Base-by-base conservation (phyloP, 2,888 invertebrate species). In the Stenchaetothrips biformis region DNA sequence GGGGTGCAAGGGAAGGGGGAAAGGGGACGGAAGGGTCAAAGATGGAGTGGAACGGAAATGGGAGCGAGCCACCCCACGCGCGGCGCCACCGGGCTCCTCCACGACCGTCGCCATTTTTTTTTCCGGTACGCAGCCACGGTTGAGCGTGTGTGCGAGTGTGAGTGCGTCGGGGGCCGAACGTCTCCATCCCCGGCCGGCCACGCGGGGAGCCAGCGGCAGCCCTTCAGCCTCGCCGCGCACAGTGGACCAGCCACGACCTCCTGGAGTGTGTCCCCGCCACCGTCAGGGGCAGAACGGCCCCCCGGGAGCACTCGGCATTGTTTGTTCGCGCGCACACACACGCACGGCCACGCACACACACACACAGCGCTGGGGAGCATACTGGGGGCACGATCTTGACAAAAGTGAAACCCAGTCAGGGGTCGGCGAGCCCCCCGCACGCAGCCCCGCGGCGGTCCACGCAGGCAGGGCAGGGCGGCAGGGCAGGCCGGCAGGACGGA, bases 241-340 rank as follows among this genome's bases (percentile, higher is more conserved):
- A n/a, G n/a, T n/a, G n/a, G 53, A 7, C 53, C n/a, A n/a, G 53
- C 13, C 53, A 53, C 53, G 16, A 16, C 16, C 59, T 18, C 18
- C 59, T 13, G 13, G 18, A 59, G 59, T 6, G 59, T 59, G 18
- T 6, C 37, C 37, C 53, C 53, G 16, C 53, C 59, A 59, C 59
- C 59, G 59, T 59, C 59, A 59, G 59, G 59, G 59, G 59, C 59
- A 59, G 13, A 59, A 59, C 59, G 59, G 59, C 59, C 59, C 59
- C 59, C 59, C 18, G 59, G 59, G 59, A 59, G 59, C 59, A 59
- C 59, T 59, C 59, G 59, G 59, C 59, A 59, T 59, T 59, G 59
- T 59, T 59, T 59, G 59, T 13, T 59, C 59, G 11, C 59, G 11
- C 59, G 11, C 59, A 16, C 59, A 13, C 59, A 59, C 59, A 59